Percentiles rank a stretch among this genome's conserved stretches.
Evolutionary conservation across 2,113 vertebrate genomes (phyloP).

Genomic region (Oncorhynchus nerka): DNA sequence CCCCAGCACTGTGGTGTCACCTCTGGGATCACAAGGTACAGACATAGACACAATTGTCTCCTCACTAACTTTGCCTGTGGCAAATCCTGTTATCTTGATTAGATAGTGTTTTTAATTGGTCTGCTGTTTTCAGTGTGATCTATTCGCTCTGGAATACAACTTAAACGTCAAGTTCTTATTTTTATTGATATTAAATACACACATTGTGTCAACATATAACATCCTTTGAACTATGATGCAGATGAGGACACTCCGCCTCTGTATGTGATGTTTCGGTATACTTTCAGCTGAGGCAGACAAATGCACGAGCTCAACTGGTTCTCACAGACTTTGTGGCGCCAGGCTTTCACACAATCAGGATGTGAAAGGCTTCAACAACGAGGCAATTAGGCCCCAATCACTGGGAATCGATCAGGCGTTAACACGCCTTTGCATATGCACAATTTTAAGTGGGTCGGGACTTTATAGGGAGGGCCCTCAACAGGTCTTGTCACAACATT

Average conservation of each 20-base stretch:
- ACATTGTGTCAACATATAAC: not conserved
- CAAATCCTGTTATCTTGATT: too few species aligned
- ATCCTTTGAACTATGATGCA: constrained; percentile 18
- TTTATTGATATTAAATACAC: too few species aligned
- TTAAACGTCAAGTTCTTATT: too few species aligned
- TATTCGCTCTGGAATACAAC: too few species aligned
- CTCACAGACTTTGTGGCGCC: constrained; percentile 76
- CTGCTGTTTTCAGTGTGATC: too few species aligned
- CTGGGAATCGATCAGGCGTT: constrained; percentile 69
- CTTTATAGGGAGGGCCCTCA: constrained; percentile 40
- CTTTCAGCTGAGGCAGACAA: constrained; percentile 55
- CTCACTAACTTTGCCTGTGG: too few species aligned
- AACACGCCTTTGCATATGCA: constrained; percentile 69
- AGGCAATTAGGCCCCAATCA: constrained; percentile 78
- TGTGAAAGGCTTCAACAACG: constrained; percentile 76
- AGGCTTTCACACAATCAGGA: constrained; percentile 74
- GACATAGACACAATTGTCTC: too few species aligned
- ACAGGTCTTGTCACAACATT: not conserved
- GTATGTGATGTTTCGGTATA: constrained; percentile 26
- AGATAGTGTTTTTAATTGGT: too few species aligned
- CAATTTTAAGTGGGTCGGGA: constrained; percentile 26
- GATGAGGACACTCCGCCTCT: constrained; percentile 12
- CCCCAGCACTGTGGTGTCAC: too few species aligned
- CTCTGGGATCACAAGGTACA: too few species aligned
- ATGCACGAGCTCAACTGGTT: constrained; percentile 59